A percentile compares a stretch with the other conserved stretches of the same genome.
Conservation (phyloP, 2,113 vertebrate species). For the Echinops telfairi region DNA sequence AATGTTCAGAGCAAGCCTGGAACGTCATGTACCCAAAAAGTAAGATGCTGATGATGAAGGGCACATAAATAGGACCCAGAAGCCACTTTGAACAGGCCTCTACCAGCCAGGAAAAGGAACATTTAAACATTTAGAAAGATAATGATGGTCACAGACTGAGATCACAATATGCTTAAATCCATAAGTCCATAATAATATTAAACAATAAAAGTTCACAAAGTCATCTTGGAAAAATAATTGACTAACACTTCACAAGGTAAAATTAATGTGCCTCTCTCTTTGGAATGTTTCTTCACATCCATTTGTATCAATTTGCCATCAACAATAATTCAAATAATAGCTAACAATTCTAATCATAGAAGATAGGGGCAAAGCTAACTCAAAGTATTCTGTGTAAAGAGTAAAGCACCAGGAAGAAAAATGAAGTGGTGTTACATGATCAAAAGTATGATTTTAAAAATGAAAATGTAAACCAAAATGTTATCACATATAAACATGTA, state of each 20-base stretch:
- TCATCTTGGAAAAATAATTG: neutral
- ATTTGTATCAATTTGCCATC: neutral
- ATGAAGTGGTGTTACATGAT: neutral
- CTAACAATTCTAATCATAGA: slow-evolving; percentile 5
- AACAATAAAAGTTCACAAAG: neutral
- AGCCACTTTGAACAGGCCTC: neutral
- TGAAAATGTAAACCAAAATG: neutral
- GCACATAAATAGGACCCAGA: neutral
- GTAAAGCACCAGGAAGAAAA: neutral
- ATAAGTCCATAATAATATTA: neutral
- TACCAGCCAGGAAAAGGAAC: neutral
- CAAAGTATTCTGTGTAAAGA: neutral
- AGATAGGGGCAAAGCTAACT: slow-evolving; percentile 11
- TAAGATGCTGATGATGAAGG: neutral
- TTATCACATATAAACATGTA: neutral
- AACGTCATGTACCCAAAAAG: neutral
- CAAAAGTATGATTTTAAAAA: slow-evolving; percentile 16
- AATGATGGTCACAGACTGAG: neutral
- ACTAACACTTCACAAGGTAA: neutral
- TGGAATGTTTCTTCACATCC: slow-evolving; percentile 43
- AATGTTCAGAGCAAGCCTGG: neutral
- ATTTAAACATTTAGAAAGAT: neutral
- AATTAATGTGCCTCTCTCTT: neutral
- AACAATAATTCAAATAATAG: neutral
- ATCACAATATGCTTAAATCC: neutral